These are phyloP conservation scores for Mionectes macconnelli DNA, from an alignment of 2,113 vertebrate genomes.

Conservation along the genomic window DNA sequence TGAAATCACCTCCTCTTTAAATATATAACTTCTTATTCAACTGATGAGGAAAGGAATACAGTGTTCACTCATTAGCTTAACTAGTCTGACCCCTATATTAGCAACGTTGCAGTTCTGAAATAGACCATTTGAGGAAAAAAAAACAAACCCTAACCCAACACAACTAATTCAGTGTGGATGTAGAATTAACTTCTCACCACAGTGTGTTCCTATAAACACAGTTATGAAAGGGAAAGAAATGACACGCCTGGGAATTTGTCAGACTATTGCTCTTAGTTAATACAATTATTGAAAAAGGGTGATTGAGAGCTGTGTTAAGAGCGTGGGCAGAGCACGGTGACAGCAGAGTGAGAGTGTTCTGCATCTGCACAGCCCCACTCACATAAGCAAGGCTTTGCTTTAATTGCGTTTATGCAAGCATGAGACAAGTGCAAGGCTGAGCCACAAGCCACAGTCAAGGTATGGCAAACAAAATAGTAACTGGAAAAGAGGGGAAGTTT, in stretches of 20 bases:
- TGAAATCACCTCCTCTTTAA: not conserved
- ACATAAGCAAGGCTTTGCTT: not conserved
- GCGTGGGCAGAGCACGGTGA: not conserved
- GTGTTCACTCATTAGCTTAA: not conserved
- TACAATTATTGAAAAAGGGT: not conserved
- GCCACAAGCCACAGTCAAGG: not conserved
- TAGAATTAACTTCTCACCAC: not conserved
- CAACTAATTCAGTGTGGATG: not conserved
- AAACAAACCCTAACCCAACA: not conserved
- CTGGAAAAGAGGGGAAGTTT: not conserved
- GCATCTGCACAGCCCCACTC: not conserved
- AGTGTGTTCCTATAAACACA: not conserved
- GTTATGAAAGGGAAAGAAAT: not conserved
- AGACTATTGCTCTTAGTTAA: not conserved
- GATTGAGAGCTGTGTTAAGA: not conserved
- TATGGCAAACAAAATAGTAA: not conserved
- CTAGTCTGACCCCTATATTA: not conserved
- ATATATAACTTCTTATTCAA: not conserved
- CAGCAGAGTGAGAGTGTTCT: not conserved
- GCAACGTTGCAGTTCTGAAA: not conserved
- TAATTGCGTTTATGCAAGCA: not conserved
- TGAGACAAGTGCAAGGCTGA: not conserved
- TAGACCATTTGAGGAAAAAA: not conserved
- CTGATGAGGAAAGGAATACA: not conserved
- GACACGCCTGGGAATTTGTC: not conserved